phyloP scores from a whole-genome alignment of 2,113 vertebrate species.

The Catharus fuscescens region DNA sequence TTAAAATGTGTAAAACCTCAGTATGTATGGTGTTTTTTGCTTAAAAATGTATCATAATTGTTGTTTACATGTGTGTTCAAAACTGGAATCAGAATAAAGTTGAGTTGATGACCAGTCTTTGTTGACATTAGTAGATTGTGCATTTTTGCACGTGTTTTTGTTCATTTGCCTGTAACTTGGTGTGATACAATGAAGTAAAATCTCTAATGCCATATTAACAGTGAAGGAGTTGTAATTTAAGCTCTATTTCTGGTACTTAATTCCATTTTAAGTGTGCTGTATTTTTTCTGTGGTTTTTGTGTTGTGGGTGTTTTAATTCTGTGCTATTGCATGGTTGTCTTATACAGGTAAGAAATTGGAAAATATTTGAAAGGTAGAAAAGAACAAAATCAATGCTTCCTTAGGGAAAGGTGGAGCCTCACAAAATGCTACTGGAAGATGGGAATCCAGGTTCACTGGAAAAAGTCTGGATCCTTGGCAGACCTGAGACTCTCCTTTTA shows the following conservation, averaged over 20 bases:
- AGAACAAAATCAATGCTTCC: not conserved
- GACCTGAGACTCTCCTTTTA: no score
- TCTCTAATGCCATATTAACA: not conserved
- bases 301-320: not conserved
- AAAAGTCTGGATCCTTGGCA: not conserved
- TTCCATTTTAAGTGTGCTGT: not conserved
- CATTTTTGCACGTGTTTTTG: not conserved
- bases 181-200: not conserved
- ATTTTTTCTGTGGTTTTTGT: not conserved
- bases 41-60: not conserved
- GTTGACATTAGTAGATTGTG: not conserved
- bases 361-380: not conserved
- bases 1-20: not conserved
- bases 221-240: not conserved
- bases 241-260: not conserved
- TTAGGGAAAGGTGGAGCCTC: not conserved
- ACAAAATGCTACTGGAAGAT: not conserved
- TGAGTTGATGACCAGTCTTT: not conserved
- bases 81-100: conserved; percentile 12
- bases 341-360: not conserved
- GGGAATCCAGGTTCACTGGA: not conserved
- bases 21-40: not conserved
- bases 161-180: not conserved
- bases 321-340: not conserved
- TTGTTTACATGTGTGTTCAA: not conserved